Base-by-base conservation (phyloP, 1,140 invertebrate genomes). In the Drosophila kanapiae region DNA sequence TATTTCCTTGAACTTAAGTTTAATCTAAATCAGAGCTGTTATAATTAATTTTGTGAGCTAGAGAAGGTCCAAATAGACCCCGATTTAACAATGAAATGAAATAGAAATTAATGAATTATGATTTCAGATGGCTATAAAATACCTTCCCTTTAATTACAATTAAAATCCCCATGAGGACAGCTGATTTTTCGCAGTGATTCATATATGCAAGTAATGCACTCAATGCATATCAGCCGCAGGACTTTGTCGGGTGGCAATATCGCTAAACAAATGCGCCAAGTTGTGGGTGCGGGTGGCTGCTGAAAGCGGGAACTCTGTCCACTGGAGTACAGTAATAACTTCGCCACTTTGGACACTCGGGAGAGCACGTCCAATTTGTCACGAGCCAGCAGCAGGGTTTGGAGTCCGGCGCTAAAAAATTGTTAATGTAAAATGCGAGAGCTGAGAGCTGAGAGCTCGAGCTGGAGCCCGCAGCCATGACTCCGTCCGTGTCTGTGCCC, bases 331-430 rank as follows among this genome's bases (percentile, higher is more conserved):
- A 45, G 69, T 69, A 86, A 87, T 86, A 87, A 82, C 70, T 84
- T 84, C 74, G 79, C 70, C 65, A 68, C 80, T 72, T 65, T 68
- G 84, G 77, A 75, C 84, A 83, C 72, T 78, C 47, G 65, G 64
- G 63, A 88, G 77, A 64, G 80, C 76, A 65, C 69, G 86, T 84
- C 80, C 86, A 87, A 87, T 88, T 87, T 87, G 84, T 87, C 84
- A 87, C 70, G 80, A 68, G 62, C 64, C 64, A 75, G 57, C 45
- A 38, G 23, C 23, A 23, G 1, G 57, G 49, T 35, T 51, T 51
- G 14, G 69, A 79, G 53, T 67, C 53, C 23, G 16, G 67, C 35
- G 18, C 59, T 54, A 71, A 72, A 72, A 72, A 72, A 72, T 49
- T 49, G 53, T 72, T 72, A 72, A 72, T 72, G 69, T 49, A 83